These are phyloP conservation scores for Nipponia nippon DNA, from an alignment of 2,113 vertebrate species.

Conservation along the genomic window DNA sequence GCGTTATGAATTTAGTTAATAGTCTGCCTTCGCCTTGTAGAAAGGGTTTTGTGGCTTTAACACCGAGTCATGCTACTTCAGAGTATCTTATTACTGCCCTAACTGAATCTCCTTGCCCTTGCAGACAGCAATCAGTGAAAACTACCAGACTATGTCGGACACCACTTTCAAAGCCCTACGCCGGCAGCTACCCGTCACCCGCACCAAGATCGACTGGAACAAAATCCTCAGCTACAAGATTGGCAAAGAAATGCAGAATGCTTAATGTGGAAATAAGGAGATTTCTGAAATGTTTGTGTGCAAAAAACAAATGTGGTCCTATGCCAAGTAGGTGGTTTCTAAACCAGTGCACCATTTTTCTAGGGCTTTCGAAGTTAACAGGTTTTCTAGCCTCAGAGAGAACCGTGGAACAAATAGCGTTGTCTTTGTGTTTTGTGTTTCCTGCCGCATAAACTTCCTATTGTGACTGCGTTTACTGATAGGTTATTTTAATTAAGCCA, in stretches of 20 bases:
- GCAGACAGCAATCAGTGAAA: conserved; percentile 92
- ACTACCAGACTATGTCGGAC: conserved; percentile 96
- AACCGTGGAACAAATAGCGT: conserved; percentile 64
- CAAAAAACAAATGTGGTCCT: conserved; percentile 65
- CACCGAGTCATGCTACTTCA: fast-evolving
- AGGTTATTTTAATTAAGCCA: conserved; percentile 43
- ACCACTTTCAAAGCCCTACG: conserved; percentile 97
- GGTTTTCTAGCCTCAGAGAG: conserved; percentile 75
- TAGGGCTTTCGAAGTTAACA: conserved; percentile 77
- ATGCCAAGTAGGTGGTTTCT: conserved; percentile 75
- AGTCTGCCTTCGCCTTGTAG: neutral
- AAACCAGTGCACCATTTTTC: conserved; percentile 73
- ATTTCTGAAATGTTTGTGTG: conserved; percentile 15
- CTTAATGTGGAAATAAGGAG: conserved; percentile 68
- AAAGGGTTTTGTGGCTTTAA: neutral
- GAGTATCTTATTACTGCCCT: neutral
- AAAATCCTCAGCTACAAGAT: conserved; percentile 99
- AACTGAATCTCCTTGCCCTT: neutral
- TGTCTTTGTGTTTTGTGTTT: conserved; percentile 71
- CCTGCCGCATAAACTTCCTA: conserved; percentile 57
- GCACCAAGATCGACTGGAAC: conserved; percentile 99
- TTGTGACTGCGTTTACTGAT: conserved; percentile 61
- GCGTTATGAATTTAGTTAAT: neutral
- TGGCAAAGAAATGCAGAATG: conserved; percentile 95
- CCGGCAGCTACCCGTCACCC: conserved; percentile 92